Evolutionary conservation across 1,140 invertebrate genomes (phyloP).

Genomic region (Drusus annulatus): DNA sequence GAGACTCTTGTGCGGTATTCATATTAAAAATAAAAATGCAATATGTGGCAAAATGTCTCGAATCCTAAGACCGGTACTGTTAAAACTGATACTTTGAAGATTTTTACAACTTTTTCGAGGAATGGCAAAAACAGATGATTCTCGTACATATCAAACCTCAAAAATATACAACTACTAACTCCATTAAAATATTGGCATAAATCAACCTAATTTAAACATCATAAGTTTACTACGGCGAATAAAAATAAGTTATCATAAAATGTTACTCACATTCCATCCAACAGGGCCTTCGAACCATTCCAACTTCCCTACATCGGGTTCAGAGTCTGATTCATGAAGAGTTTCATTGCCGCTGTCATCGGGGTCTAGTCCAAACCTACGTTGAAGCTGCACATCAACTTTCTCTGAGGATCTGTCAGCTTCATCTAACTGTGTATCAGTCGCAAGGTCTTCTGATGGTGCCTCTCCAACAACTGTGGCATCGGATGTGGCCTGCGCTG

Average conservation of each 20-base stretch:
- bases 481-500: not conserved
- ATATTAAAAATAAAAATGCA: too few relatives aligned
- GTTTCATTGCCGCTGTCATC: constrained; percentile 73
- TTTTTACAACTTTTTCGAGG: too few relatives aligned
- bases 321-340: constrained; percentile 71
- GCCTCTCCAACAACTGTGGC: not conserved
- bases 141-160: too few relatives aligned
- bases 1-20: too few relatives aligned
- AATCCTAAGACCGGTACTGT: too few relatives aligned
- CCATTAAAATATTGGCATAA: too few relatives aligned
- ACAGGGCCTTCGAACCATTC: constrained; percentile 74
- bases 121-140: too few relatives aligned
- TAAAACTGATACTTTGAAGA: too few relatives aligned
- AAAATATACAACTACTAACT: too few relatives aligned
- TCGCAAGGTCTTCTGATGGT: not conserved
- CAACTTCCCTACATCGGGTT: constrained; percentile 71
- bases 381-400: constrained; percentile 12
- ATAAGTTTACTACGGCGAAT: not conserved
- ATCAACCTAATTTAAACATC: too few relatives aligned
- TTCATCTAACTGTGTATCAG: constrained; percentile 20
- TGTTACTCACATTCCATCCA: constrained; percentile 81
- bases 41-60: too few relatives aligned
- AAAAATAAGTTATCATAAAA: constrained; percentile 6
- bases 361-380: constrained; percentile 68
- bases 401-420: constrained; percentile 15